Evolutionary conservation across 2,797 vertebrate species (phyloP).

Genomic region (Amazonetta brasiliensis): DNA sequence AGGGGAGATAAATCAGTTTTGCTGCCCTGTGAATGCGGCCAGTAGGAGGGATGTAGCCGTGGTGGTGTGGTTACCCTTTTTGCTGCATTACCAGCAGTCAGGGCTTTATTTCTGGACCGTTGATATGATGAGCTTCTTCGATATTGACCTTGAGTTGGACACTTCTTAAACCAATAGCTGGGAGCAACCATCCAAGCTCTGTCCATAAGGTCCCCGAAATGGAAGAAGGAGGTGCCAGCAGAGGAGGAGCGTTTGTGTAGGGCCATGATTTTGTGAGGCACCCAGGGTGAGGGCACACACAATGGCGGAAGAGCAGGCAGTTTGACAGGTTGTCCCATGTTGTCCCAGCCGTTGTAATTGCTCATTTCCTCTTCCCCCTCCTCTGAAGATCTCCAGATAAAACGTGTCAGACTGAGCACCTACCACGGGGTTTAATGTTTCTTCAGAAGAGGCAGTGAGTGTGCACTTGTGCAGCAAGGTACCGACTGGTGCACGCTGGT

Average conservation of each 20-base stretch:
- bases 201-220: background rate
- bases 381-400: background rate
- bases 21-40: background rate
- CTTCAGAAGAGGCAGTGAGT: background rate
- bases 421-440: background rate
- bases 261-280: background rate
- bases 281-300: background rate
- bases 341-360: background rate
- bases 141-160: background rate
- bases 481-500: background rate
- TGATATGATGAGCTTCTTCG: background rate
- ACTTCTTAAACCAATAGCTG: background rate
- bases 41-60: background rate
- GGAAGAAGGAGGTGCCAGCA: background rate
- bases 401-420: background rate
- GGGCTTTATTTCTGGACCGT: background rate
- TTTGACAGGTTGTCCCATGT: background rate
- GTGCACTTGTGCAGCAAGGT: rapidly evolving
- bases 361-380: background rate
- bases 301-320: rapidly evolving
- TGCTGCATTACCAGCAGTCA: background rate
- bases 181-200: background rate
- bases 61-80: background rate
- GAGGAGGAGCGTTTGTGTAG: background rate
- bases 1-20: rapidly evolving